Conservation (phyloP, 1,140 invertebrate species). For the Argopecten irradians region DNA sequence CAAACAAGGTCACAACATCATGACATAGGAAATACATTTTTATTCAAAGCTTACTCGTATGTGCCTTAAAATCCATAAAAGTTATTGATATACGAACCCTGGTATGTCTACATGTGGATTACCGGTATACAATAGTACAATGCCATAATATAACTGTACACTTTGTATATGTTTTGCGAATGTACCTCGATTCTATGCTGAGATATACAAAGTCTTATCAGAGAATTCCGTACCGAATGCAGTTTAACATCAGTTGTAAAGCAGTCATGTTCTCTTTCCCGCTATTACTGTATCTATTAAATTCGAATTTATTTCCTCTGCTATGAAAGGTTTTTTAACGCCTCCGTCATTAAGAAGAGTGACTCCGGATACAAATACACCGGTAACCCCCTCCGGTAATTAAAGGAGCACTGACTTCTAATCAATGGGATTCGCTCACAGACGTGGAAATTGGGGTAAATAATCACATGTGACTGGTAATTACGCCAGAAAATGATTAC, state of each 20-base stretch:
- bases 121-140: background rate
- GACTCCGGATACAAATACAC: background rate
- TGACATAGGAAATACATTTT: slow-evolving; percentile 7
- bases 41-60: background rate
- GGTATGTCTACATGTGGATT: background rate
- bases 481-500: background rate
- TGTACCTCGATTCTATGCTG: background rate
- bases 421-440: background rate
- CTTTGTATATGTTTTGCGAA: background rate
- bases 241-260: background rate
- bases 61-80: slow-evolving; percentile 17
- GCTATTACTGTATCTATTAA: background rate
- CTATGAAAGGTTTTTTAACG: background rate
- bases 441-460: background rate
- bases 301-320: background rate
- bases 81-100: background rate
- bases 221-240: background rate
- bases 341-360: background rate
- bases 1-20: background rate
- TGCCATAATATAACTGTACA: background rate
- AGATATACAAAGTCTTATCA: background rate
- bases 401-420: background rate
- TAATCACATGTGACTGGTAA: background rate
- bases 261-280: background rate
- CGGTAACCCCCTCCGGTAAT: background rate